phyloP scores from a whole-genome alignment of 2,113 vertebrate species.

The Ptilonorhynchus violaceus region DNA sequence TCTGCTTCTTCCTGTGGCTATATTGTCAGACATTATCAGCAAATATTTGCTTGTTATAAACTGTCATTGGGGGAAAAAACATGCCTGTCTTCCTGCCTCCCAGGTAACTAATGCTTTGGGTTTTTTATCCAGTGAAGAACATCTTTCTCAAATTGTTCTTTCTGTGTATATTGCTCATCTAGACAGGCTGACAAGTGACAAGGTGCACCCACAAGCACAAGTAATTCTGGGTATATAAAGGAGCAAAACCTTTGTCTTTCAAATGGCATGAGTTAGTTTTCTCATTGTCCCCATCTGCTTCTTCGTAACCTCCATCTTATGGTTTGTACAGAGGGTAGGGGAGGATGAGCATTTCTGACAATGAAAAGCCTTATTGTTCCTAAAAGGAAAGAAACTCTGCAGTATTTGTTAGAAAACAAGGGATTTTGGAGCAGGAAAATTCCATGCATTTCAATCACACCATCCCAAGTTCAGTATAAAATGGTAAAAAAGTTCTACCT shows the following conservation, averaged over 20 bases:
- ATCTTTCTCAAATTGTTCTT: background rate
- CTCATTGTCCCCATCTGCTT: constrained; percentile 1
- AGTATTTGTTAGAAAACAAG: background rate
- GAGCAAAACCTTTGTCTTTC: constrained; percentile 25
- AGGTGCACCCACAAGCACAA: constrained; percentile 31
- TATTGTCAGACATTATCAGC: constrained; percentile 61
- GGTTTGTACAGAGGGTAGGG: background rate
- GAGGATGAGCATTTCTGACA: background rate
- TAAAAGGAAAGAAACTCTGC: background rate
- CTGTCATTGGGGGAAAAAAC: constrained; percentile 44
- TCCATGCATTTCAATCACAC: background rate
- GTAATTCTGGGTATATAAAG: constrained; percentile 33
- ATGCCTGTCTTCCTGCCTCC: constrained; percentile 43
- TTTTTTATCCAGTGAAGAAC: constrained; percentile 20
- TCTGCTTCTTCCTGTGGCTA: constrained; percentile 46
- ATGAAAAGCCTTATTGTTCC: background rate
- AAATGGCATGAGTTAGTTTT: constrained; percentile 31
- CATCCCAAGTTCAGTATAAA: background rate
- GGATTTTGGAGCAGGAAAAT: background rate
- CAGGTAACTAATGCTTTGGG: constrained; percentile 44
- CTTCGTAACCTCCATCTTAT: background rate
- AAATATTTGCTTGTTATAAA: constrained; percentile 60
- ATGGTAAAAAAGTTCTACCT: background rate
- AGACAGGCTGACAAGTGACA: constrained; percentile 49
- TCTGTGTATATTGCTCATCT: constrained; percentile 36